These are phyloP conservation scores for Drepana falcataria DNA, from an alignment of 2,888 invertebrate species.

Conservation along the genomic window DNA sequence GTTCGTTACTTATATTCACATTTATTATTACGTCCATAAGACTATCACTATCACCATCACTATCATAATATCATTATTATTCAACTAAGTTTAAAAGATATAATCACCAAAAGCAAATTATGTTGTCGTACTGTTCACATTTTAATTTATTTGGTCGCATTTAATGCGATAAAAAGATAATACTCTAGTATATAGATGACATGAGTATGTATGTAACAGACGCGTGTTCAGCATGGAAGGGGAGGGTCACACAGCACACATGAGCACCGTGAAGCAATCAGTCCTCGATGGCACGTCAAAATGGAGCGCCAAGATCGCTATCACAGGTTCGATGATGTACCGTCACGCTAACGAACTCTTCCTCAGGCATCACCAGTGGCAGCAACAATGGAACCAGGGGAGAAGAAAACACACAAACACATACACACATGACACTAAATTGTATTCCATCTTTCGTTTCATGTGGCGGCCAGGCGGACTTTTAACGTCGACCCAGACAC, in stretches of 20 bases:
- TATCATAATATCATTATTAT: too few relatives aligned
- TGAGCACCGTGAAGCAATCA: constrained; percentile 99
- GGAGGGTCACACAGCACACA: constrained; percentile 95
- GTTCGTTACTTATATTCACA: constrained; percentile 7
- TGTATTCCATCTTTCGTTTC: constrained; percentile 70
- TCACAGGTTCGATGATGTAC: constrained; percentile 94
- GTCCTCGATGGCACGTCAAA: constrained; percentile 99
- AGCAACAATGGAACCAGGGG: constrained; percentile 18
- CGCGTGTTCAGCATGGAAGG: constrained; percentile 97
- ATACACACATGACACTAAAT: constrained; percentile 63
- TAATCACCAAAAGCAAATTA: not conserved
- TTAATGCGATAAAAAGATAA: constrained; percentile 10
- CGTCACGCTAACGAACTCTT: constrained; percentile 32
- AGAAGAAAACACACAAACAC: constrained; percentile 33
- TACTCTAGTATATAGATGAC: constrained; percentile 31
- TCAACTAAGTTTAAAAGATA: not conserved
- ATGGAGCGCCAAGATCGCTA: constrained; percentile 99
- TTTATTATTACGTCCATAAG: not conserved
- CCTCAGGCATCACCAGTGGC: constrained; percentile 23
- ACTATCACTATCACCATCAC: too few relatives aligned
- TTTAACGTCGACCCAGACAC: constrained; percentile 98
- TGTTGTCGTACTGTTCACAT: not conserved
- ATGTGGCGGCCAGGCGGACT: constrained; percentile 89
- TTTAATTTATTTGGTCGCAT: not conserved
- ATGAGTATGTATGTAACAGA: constrained; percentile 81